Percentiles rank a stretch among this genome's conserved stretches.
These are phyloP conservation scores for Silurus meridionalis DNA, from an alignment of 2,113 vertebrate genomes.

Conservation along the genomic window DNA sequence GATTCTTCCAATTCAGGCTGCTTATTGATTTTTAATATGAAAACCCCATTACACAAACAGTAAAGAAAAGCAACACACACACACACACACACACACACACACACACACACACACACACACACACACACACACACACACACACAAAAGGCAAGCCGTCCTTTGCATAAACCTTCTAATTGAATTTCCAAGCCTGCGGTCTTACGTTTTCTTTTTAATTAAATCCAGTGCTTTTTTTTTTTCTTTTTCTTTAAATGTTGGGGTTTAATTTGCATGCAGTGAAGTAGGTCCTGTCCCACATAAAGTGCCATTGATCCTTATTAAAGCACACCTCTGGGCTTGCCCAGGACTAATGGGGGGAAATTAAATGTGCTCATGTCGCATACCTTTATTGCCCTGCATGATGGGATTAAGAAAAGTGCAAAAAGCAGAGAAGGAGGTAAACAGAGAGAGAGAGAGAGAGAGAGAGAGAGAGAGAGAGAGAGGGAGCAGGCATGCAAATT, in stretches of 20 bases:
- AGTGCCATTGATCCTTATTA: constrained; percentile 99
- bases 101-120: too few species aligned
- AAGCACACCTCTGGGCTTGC: constrained; percentile 96
- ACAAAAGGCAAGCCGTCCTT: constrained; percentile 95
- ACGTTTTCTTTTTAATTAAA: constrained; percentile 99
- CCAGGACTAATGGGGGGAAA: constrained; percentile 96
- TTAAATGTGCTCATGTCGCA: constrained; percentile 95
- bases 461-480: constrained; percentile 44
- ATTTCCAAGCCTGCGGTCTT: constrained; percentile 96
- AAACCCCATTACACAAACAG: constrained; percentile 99
- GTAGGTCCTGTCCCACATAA: constrained; percentile 95
- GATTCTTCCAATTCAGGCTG: constrained; percentile 92
- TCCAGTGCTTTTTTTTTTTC: constrained; percentile 87
- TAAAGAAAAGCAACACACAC: constrained; percentile 90
- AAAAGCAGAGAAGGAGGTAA: constrained; percentile 39
- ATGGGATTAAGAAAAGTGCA: constrained; percentile 75
- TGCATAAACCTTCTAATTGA: constrained; percentile 99
- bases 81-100: too few species aligned
- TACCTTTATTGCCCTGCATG: constrained; percentile 85
- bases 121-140: too few species aligned
- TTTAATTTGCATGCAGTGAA: constrained; percentile 97
- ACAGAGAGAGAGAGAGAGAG: constrained; percentile 34
- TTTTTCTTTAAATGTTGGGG: constrained; percentile 77
- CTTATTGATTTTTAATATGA: constrained; percentile 99
- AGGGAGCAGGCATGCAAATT: constrained; percentile 73